Conservation (phyloP, 2,888 invertebrate species). For the Polylopha cassiicola region DNA sequence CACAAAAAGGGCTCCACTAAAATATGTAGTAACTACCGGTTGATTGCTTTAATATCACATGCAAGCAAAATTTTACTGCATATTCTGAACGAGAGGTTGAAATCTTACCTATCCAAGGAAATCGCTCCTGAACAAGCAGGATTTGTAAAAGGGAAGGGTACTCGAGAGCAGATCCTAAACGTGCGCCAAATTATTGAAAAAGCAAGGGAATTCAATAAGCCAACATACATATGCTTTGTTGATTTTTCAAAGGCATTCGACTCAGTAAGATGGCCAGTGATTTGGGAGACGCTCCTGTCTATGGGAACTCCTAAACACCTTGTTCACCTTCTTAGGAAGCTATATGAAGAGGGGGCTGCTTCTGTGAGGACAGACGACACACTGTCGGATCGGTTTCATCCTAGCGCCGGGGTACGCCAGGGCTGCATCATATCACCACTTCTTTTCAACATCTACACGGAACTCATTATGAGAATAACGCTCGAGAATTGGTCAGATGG, state of each 20-base stretch:
- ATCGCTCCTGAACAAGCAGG: constrained; percentile 2
- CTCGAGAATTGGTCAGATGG: neutral
- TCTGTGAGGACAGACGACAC: neutral
- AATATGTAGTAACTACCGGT: constrained; percentile 4
- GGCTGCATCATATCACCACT: constrained; percentile 9
- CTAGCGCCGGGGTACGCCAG: constrained; percentile 10
- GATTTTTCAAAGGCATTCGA: no score
- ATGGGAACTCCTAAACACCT: neutral
- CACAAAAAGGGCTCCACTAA: constrained; percentile 1
- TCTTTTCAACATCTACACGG: constrained; percentile 4
- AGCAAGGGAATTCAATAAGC: neutral
- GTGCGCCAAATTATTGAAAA: constrained; percentile 1
- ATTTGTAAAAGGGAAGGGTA: constrained; percentile 5
- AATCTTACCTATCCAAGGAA: no score
- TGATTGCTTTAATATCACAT: constrained; percentile 3
- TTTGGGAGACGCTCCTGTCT: neutral
- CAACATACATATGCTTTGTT: neutral
- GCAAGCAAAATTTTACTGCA: constrained; percentile 1
- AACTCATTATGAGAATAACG: constrained; percentile 3
- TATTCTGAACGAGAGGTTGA: neutral
- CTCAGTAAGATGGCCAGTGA: neutral
- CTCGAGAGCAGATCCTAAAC: constrained; percentile 1
- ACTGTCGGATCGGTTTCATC: neutral
- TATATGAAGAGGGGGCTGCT: neutral
- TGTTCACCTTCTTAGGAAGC: neutral